Base-by-base conservation (phyloP, 1,140 invertebrate genomes). In the Acromyrmex charruanus region DNA sequence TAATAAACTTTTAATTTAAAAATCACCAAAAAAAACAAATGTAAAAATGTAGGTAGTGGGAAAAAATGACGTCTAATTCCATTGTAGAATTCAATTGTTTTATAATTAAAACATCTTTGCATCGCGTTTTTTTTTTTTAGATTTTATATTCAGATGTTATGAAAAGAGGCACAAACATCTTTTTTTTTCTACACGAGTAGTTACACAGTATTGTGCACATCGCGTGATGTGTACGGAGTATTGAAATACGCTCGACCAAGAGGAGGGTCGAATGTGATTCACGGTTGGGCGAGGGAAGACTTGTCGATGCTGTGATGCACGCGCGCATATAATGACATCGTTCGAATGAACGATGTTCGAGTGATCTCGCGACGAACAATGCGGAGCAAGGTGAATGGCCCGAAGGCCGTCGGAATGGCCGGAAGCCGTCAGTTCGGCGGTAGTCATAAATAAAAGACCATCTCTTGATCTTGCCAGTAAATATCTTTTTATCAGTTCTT, bases 331-430 rank as follows among this genome's bases (percentile, higher is more conserved):
- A 77, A 71, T 55, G 77, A 89, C 88, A 44, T 68, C 66, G 85
- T 82, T 77, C 44, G 85, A 86, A 80, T 51, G 55, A 85, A 65
- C 68, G 16, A 77, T 81, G 88, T 88, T 88, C 63, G 68, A 71
- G 31, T 90, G 51, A 59, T 86, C 75, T 25, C 12, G 74, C n/a
- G 68, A 79, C 59, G 25, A 66, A 85, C 71, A 61, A 92, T 91
- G 81, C 77, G 28, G 80, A 72, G 87, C 75, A 92, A 92, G 90
- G 91, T 92, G 90, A 92, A 91, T 86, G 88, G 72, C 88, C 91
- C 79, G 65, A 82, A 74, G 88, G 88, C 71, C 79, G 80, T 61
- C 77, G 74, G 77, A 87, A 66, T 51, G 51, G 35, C 53, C 39
- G 55, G 68, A 82, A 82, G 58, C 18, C 4, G 53, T 82, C 39